Evolutionary conservation across 2,113 vertebrate species (phyloP).

Genomic region (Pipra filicauda): DNA sequence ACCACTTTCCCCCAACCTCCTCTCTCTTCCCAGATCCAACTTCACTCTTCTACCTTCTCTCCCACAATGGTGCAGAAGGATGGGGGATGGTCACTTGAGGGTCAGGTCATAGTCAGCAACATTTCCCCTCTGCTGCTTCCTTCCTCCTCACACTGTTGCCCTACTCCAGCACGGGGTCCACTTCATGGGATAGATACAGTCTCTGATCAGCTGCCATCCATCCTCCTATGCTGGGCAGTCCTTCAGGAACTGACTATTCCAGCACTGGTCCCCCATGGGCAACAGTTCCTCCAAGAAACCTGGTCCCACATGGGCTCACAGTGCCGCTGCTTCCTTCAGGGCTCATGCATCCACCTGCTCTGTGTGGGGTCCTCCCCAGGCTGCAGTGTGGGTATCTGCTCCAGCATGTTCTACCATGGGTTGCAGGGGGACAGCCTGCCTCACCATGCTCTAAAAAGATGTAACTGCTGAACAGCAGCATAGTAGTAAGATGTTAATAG

Average conservation of each 20-base stretch:
- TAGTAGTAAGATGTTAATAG: neutral
- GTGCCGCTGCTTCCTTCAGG: neutral
- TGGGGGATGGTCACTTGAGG: fast-evolving
- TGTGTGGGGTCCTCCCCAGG: neutral
- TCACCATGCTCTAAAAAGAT: neutral
- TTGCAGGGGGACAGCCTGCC: neutral
- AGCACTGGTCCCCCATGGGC: fast-evolving
- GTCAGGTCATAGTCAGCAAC: neutral
- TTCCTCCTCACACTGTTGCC: neutral
- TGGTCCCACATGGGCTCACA: fast-evolving
- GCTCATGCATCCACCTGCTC: neutral
- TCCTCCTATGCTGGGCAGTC: neutral
- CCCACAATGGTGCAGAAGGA: neutral
- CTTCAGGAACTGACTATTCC: neutral
- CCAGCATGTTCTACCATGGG: fast-evolving
- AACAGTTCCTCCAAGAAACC: neutral
- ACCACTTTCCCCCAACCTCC: neutral
- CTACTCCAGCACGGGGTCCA: neutral
- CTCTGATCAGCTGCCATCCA: neutral
- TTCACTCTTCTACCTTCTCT: neutral
- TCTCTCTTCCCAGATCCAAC: neutral
- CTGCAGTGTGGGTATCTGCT: fast-evolving
- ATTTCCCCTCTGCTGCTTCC: neutral
- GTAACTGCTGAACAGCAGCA: neutral
- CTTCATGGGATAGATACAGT: neutral